A percentile compares a stretch with the other conserved stretches of the same genome.
phyloP scores from a whole-genome alignment of 37 sponge, comb jelly and placozoan genomes.

The Geodia barretti region DNA sequence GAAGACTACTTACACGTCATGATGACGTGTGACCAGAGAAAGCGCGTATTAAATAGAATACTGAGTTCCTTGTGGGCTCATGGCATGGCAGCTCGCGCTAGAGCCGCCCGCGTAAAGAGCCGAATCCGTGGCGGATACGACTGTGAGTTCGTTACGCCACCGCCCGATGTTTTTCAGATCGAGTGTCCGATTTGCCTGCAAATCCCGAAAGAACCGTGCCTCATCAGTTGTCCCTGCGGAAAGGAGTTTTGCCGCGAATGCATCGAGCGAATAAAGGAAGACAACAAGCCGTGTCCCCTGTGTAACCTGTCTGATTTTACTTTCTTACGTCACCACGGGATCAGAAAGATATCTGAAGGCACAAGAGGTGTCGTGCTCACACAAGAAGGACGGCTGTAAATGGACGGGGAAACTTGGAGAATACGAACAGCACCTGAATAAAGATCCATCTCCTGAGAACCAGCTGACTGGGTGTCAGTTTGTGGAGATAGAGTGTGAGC shows the following conservation, averaged over 20 bases:
- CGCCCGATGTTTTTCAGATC: conserved; percentile 23
- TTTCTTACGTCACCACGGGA: conserved; percentile 29
- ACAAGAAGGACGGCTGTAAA: conserved; percentile 25
- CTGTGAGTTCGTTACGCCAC: conserved; percentile 40
- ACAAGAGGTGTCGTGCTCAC: conserved; percentile 23
- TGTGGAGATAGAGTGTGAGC: no score
- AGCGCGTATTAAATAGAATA: no score
- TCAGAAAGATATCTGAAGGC: conserved; percentile 36
- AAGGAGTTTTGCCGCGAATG: conserved; percentile 45
- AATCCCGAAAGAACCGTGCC: conserved; percentile 25
- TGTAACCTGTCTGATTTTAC: conserved; percentile 19
- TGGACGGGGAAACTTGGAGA: conserved; percentile 40
- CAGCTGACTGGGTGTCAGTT: no score
- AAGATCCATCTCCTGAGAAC: no score
- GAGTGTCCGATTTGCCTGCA: conserved; percentile 47
- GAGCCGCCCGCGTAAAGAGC: no score
- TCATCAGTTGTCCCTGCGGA: conserved; percentile 60
- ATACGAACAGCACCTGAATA: conserved; percentile 32
- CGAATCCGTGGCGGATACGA: conserved; percentile 31
- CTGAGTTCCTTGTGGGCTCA: no score
- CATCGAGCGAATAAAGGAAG: conserved; percentile 23
- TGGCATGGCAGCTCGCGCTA: no score
- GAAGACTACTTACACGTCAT: no score
- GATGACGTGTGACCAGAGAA: no score
- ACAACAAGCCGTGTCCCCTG: conserved; percentile 29